Base-by-base conservation (phyloP, 2,888 invertebrate genomes). In the Oscheius sp. region DNA sequence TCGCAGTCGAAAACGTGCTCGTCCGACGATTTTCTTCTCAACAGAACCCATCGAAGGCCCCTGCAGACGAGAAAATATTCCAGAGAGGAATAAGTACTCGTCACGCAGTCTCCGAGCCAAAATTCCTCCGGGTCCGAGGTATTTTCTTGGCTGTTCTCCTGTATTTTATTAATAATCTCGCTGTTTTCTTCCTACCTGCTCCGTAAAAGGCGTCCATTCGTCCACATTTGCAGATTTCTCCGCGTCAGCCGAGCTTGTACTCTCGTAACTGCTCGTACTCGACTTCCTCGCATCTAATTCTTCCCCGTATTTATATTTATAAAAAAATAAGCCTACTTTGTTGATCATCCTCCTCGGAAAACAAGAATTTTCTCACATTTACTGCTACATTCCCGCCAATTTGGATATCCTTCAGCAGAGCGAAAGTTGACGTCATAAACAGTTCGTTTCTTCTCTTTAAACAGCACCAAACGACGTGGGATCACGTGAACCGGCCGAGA, bases 191-290 rank as follows among this genome's bases (percentile, higher is more conserved):
- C 11, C 29, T 33, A 55, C 58, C 29, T 70, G 48, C 58, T 35
- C 48, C 4, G 57, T 10, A 50, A 59, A 59, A 3, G 70, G 70
- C 13, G 21, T 37, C 74, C 74, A 74, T 47, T 74, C 74, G 11
- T 32, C 68, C 2, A 59, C 74, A 9, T 66, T 66, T 2, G 74
- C 74, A 29, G 66, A 66, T 74, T 59, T 68, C 42, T 74, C 74
- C 29, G 66, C 68, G 68, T 74, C 74, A 5, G 68, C n/a, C 13
- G 63, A 72, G 35, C 48, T 50, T 35, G 37, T 68, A 68, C 68
- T 68, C 37, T 68, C 68, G 35, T 53, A 37, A 37, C 68, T 68
- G 21, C 55, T 68, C 35, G 68, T 32, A 35, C 68, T 53, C 5
- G 42, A 55, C 2, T 53, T 51, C 4, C 63, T 11, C 2, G 29